phyloP scores from a whole-genome alignment of 2,797 vertebrate species.

The Esox lucius region DNA sequence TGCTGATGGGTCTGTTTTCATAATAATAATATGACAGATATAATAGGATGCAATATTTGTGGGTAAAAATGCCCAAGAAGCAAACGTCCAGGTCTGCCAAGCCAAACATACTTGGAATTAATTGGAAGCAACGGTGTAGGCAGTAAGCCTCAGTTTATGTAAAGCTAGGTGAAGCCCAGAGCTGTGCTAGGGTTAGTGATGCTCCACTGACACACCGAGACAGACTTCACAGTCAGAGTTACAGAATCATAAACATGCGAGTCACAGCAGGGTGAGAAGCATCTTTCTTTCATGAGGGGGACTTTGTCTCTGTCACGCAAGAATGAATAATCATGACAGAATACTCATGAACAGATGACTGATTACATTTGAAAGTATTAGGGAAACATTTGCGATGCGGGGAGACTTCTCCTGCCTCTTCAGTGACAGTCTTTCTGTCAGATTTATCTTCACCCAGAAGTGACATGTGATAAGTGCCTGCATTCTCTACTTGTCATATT shows the following conservation, averaged over 20 bases:
- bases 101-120: not conserved
- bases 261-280: not conserved
- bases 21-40: not conserved
- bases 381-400: constrained; percentile 22
- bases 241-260: not conserved
- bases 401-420: constrained; percentile 22
- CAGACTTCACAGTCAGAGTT: not conserved
- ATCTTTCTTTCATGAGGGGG: constrained; percentile 27
- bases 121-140: not conserved
- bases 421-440: constrained; percentile 23
- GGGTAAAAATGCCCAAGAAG: not conserved
- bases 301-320: constrained; percentile 49
- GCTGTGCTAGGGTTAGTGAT: not conserved
- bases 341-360: constrained; percentile 54
- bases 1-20: not conserved
- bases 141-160: not conserved
- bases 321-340: constrained; percentile 15
- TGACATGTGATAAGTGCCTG: constrained; percentile 54
- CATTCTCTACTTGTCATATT: constrained; percentile 46
- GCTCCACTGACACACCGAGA: not conserved
- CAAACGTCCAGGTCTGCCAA: not conserved
- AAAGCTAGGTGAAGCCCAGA: not conserved
- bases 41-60: not conserved
- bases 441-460: constrained; percentile 28
- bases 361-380: constrained; percentile 31